phyloP scores from a whole-genome alignment of 2,113 vertebrate genomes.

The Hippotragus niger region DNA sequence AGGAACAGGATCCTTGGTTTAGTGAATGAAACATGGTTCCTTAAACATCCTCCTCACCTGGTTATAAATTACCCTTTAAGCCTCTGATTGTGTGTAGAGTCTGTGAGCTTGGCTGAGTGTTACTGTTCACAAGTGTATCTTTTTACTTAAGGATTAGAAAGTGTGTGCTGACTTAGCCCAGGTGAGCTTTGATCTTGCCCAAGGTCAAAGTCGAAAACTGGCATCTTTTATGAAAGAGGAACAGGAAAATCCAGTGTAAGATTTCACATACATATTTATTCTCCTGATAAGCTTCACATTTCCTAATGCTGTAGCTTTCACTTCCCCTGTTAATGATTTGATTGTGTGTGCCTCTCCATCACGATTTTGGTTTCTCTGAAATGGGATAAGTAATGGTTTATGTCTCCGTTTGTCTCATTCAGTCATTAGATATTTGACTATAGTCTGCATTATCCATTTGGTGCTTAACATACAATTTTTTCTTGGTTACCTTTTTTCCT shows the following conservation, averaged over 20 bases:
- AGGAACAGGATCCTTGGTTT: background rate
- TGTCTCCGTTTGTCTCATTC: background rate
- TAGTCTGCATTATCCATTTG: background rate
- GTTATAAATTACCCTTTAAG: slow-evolving; percentile 13
- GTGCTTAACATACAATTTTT: background rate
- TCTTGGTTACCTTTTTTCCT: background rate
- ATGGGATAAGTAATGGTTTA: background rate
- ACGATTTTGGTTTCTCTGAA: background rate
- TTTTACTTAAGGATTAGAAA: slow-evolving; percentile 56
- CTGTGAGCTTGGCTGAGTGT: background rate
- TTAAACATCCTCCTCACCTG: background rate
- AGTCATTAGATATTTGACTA: background rate
- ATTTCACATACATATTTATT: slow-evolving; percentile 44
- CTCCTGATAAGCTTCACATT: slow-evolving; percentile 11
- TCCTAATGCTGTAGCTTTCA: background rate
- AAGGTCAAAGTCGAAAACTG: background rate
- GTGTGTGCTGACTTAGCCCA: slow-evolving; percentile 36
- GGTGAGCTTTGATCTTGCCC: slow-evolving; percentile 58
- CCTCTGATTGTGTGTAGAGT: background rate
- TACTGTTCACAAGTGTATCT: slow-evolving; percentile 58
- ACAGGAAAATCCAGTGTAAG: slow-evolving; percentile 60
- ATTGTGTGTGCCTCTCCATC: background rate
- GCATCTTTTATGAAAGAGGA: slow-evolving; percentile 31
- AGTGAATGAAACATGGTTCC: background rate
- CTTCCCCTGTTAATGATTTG: background rate